Percentiles rank a stretch among this genome's conserved stretches.
Conservation (phyloP, 2,888 invertebrate species). For the Lepidonotus clava region DNA sequence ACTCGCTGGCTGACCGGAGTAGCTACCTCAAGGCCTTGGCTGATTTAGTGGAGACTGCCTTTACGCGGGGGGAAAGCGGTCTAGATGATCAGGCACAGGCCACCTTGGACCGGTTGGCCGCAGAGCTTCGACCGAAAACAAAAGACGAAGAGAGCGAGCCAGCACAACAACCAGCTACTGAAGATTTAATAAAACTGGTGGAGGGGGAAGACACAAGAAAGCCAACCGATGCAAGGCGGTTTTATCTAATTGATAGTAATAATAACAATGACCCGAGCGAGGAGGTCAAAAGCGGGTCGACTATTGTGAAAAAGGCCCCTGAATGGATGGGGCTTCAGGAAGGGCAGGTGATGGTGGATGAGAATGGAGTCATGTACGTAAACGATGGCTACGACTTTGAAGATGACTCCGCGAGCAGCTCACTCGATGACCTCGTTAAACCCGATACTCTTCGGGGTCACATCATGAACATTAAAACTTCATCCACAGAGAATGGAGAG, state of each 20-base stretch:
- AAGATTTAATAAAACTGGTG: constrained; percentile 9
- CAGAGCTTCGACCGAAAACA: constrained; percentile 36
- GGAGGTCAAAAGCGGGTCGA: neutral
- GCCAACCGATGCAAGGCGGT: neutral
- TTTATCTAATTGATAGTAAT: neutral
- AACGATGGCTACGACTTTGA: constrained; percentile 50
- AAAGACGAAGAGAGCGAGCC: neutral
- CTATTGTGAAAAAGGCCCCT: constrained; percentile 22
- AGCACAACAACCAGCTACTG: neutral
- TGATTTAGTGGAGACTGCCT: constrained; percentile 44
- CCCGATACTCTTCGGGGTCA: neutral
- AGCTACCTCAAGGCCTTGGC: constrained; percentile 46
- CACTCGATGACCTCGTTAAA: constrained; percentile 36
- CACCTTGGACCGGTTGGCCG: constrained; percentile 26
- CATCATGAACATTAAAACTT: no score
- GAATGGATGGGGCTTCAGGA: constrained; percentile 54
- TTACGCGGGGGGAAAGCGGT: constrained; percentile 46
- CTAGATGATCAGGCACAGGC: constrained; percentile 20
- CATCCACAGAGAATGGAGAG: no score
- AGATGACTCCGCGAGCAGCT: neutral
- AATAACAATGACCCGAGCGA: neutral
- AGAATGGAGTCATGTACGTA: constrained; percentile 50
- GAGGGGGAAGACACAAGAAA: neutral
- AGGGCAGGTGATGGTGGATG: constrained; percentile 48
- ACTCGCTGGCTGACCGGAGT: constrained; percentile 6